Conservation (phyloP, 2,888 invertebrate genomes). For the Hemicrepidius hirtus region DNA sequence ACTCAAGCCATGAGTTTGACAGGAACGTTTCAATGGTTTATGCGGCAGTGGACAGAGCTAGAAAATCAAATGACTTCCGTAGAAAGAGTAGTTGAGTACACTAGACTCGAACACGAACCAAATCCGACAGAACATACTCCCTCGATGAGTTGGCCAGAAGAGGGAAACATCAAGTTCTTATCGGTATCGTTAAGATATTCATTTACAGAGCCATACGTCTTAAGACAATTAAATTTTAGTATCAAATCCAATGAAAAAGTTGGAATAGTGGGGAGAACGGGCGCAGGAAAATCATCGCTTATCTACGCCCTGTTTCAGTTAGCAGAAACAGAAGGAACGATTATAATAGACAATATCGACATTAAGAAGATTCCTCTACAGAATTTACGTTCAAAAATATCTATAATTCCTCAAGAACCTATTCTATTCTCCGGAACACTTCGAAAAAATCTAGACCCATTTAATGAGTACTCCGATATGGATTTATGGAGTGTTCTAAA, state of each 20-base stretch:
- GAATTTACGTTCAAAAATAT: conserved; percentile 83
- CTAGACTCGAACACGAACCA: conserved; percentile 78
- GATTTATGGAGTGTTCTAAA: conserved; percentile 90
- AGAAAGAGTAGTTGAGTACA: conserved; percentile 91
- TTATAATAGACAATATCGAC: conserved; percentile 86
- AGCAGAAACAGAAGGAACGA: conserved; percentile 83
- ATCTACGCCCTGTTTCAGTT: conserved; percentile 89
- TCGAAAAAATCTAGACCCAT: conserved; percentile 92
- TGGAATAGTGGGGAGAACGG: conserved; percentile 88
- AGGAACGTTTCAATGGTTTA: conserved; percentile 89
- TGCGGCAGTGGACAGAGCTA: conserved; percentile 74
- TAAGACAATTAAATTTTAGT: conserved; percentile 80
- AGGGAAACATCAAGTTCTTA: conserved; percentile 81
- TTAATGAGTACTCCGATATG: conserved; percentile 84
- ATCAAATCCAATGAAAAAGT: conserved; percentile 82
- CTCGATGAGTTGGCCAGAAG: conserved; percentile 79
- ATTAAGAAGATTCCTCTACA: conserved; percentile 82
- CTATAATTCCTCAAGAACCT: conserved; percentile 92
- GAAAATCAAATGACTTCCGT: conserved; percentile 92
- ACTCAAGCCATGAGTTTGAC: conserved; percentile 68
- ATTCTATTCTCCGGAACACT: conserved; percentile 90
- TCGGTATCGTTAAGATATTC: conserved; percentile 83
- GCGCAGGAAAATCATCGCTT: conserved; percentile 87
- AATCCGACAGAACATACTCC: conserved; percentile 50
- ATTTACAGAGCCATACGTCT: conserved; percentile 81